These are phyloP conservation scores for Datnioides undecimradiatus DNA, from an alignment of 2,113 vertebrate species.

Conservation along the genomic window DNA sequence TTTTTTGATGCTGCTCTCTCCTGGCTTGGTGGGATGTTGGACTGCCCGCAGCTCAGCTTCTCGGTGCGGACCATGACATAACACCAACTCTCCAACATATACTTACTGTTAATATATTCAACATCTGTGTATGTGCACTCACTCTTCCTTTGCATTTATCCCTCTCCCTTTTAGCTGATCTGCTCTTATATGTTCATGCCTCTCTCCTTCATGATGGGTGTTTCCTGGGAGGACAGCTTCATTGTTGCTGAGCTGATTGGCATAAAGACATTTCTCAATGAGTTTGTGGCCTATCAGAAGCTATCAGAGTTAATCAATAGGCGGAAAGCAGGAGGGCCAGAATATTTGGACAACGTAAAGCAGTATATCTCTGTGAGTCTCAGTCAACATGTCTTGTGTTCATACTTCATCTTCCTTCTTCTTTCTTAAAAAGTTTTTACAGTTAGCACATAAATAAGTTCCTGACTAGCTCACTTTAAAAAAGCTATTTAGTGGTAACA, in stretches of 20 bases:
- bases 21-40: slow-evolving; percentile 89
- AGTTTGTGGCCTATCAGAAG: slow-evolving; percentile 90
- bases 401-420: background rate
- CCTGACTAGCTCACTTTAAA: too few species aligned
- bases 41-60: slow-evolving; percentile 90
- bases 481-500: too few species aligned
- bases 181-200: slow-evolving; percentile 93
- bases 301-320: slow-evolving; percentile 85
- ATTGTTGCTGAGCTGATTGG: slow-evolving; percentile 89
- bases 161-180: slow-evolving; percentile 81
- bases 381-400: background rate
- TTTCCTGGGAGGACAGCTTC: slow-evolving; percentile 93
- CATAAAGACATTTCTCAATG: slow-evolving; percentile 92
- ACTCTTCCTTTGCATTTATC: background rate
- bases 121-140: background rate
- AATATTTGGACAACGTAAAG: slow-evolving; percentile 86
- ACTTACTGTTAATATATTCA: background rate
- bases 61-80: slow-evolving; percentile 80
- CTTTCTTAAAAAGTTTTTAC: background rate
- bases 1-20: slow-evolving; percentile 87
- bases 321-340: slow-evolving; percentile 83
- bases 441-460: background rate
- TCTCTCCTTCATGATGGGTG: slow-evolving; percentile 92
- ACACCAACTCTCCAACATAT: background rate
- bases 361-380: slow-evolving; percentile 83